Percentiles rank a stretch among this genome's conserved stretches.
phyloP scores from a whole-genome alignment of 1,140 invertebrate species.

The Antheraea mylitta region DNA sequence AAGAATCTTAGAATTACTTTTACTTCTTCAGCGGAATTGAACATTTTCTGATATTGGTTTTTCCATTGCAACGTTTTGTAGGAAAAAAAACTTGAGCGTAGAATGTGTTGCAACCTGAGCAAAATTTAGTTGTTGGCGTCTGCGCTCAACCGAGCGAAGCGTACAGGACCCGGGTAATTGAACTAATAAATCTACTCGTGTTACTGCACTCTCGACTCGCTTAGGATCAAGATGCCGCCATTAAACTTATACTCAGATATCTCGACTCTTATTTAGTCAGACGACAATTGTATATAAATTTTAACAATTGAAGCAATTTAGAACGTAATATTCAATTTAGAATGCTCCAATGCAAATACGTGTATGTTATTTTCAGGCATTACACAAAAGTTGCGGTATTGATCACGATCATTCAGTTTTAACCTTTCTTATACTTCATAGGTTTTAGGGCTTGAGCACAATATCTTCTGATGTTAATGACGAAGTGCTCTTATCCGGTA shows the following conservation, averaged over 20 bases:
- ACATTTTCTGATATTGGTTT: conserved; percentile 4
- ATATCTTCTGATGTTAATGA: too few species aligned
- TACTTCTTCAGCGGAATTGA: neutral
- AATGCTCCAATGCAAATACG: too few species aligned
- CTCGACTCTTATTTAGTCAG: conserved; percentile 34
- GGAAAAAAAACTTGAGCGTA: conserved; percentile 24
- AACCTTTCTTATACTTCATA: too few species aligned
- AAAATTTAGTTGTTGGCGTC: conserved; percentile 67
- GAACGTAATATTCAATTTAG: too few species aligned
- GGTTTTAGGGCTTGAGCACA: too few species aligned
- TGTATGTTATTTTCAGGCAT: too few species aligned
- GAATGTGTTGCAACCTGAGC: conserved; percentile 45
- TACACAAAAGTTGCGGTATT: too few species aligned
- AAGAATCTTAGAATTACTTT: neutral
- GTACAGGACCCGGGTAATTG: conserved; percentile 67
- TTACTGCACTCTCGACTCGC: conserved; percentile 54
- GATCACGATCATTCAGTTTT: too few species aligned
- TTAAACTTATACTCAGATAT: conserved; percentile 59
- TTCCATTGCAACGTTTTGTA: neutral
- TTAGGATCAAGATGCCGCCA: conserved; percentile 62
- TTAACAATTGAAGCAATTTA: neutral
- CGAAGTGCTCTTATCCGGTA: too few species aligned
- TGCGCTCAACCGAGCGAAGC: conserved; percentile 57
- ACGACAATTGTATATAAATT: conserved; percentile 20
- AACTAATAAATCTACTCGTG: conserved; percentile 74